A percentile compares a stretch with the other conserved stretches of the same genome.
These are phyloP conservation scores for Epirrita christyi DNA, from an alignment of 2,888 invertebrate genomes.

Conservation along the genomic window DNA sequence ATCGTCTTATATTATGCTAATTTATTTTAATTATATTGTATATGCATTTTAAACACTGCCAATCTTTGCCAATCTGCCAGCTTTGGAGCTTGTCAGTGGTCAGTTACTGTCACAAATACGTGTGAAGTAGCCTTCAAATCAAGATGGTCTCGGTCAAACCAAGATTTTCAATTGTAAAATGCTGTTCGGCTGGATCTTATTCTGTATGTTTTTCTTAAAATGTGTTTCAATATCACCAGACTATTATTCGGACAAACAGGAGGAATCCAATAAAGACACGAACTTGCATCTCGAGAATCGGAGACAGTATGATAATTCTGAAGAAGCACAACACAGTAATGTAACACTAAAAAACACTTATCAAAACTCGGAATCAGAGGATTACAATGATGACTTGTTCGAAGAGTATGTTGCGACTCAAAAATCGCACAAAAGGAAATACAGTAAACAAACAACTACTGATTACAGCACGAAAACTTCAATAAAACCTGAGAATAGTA, in stretches of 20 bases:
- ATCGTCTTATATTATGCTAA: not conserved
- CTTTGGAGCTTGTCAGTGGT: not conserved
- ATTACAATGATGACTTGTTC: conserved; percentile 12
- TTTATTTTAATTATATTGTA: not conserved
- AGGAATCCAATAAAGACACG: conserved; percentile 35
- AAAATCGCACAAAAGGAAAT: conserved; percentile 4
- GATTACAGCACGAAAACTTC: conserved; percentile 14
- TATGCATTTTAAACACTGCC: not conserved
- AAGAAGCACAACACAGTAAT: not conserved
- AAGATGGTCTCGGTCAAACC: not conserved
- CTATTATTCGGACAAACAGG: conserved; percentile 34
- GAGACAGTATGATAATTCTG: not conserved
- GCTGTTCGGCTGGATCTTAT: not conserved
- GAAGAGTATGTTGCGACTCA: conserved; percentile 14
- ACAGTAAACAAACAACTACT: not conserved
- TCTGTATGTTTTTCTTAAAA: conserved; percentile 4
- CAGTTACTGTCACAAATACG: not conserved
- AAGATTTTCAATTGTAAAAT: conserved; percentile 4
- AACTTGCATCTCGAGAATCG: conserved; percentile 24
- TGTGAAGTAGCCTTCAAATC: not conserved
- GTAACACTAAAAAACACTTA: conserved; percentile 2
- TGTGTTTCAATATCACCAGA: conserved; percentile 19
- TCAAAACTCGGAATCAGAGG: conserved; percentile 13
- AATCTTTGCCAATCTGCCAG: not conserved
- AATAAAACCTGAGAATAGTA: conserved; percentile 1